Conservation (phyloP, 2,888 invertebrate species). For the Agonopterix subpropinquella region DNA sequence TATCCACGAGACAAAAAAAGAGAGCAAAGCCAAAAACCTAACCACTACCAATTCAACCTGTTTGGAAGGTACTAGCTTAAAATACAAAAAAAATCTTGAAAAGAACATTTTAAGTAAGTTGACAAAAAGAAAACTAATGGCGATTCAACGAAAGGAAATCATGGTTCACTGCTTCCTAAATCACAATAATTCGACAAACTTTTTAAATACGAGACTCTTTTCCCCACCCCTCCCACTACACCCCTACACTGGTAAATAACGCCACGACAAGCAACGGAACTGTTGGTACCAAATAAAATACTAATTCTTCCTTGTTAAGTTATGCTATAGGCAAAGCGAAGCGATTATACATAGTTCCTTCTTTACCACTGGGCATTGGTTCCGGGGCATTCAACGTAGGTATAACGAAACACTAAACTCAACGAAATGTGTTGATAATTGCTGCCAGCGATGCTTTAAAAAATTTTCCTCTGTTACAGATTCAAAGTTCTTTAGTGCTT, state of each 20-base stretch:
- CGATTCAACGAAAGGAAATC: slow-evolving; percentile 30
- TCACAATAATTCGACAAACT: slow-evolving; percentile 41
- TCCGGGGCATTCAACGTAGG: too few species aligned
- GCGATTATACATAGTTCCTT: not conserved
- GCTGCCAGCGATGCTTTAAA: too few species aligned
- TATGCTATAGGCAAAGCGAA: not conserved
- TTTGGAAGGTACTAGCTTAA: too few species aligned
- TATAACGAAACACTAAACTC: too few species aligned
- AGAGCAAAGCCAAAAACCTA: too few species aligned
- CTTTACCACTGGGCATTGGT: too few species aligned
- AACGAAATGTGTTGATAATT: too few species aligned
- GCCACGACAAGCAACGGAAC: slow-evolving; percentile 37
- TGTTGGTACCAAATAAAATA: slow-evolving; percentile 55
- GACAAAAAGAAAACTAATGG: not conserved
- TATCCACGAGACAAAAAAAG: too few species aligned
- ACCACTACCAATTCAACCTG: too few species aligned
- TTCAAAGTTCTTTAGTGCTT: too few species aligned
- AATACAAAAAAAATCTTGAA: too few species aligned
- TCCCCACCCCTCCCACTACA: slow-evolving; percentile 15
- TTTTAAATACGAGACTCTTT: slow-evolving; percentile 20
- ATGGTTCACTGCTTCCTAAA: slow-evolving; percentile 31
- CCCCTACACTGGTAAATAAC: slow-evolving; percentile 39
- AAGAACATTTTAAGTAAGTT: not conserved
- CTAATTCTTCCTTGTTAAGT: slow-evolving; percentile 35
- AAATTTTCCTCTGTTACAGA: too few species aligned